phyloP scores from a whole-genome alignment of 2,888 invertebrate species.

The Neoscelio sp. region DNA sequence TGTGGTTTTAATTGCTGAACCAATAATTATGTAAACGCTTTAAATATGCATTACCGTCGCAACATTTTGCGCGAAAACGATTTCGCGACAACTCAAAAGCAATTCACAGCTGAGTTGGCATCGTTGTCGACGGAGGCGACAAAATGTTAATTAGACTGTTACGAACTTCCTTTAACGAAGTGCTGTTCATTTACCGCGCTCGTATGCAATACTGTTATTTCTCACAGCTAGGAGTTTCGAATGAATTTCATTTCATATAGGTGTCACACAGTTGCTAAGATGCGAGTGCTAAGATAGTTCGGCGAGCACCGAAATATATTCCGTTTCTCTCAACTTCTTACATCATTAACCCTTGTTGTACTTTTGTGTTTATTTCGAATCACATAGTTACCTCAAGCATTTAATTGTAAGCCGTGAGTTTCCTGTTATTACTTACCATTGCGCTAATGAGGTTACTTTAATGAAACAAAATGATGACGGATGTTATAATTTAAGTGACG shows the following conservation, averaged over 20 bases:
- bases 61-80: slow-evolving; percentile 3
- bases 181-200: slow-evolving; percentile 41
- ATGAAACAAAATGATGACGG: too few relatives aligned
- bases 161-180: slow-evolving; percentile 58
- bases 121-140: slow-evolving; percentile 31
- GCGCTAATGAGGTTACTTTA: not conserved
- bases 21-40: slow-evolving; percentile 24
- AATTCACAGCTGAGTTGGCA: slow-evolving; percentile 40
- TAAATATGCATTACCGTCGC: not conserved
- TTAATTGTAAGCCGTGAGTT: not conserved
- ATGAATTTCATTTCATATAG: slow-evolving; percentile 43
- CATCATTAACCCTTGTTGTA: slow-evolving; percentile 33
- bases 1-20: slow-evolving; percentile 23
- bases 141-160: slow-evolving; percentile 64
- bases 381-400: slow-evolving; percentile 6
- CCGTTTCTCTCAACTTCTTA: slow-evolving; percentile 5
- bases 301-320: not conserved
- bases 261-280: slow-evolving; percentile 12
- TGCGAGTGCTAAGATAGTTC: slow-evolving; percentile 35
- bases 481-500: too few relatives aligned
- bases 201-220: slow-evolving; percentile 45
- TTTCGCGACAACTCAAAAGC: slow-evolving; percentile 24
- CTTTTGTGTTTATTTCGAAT: slow-evolving; percentile 45
- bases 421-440: slow-evolving; percentile 15
- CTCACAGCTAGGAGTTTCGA: slow-evolving; percentile 24